These are phyloP conservation scores for Sipha flava DNA, from an alignment of 1,140 invertebrate genomes.

Conservation along the genomic window DNA sequence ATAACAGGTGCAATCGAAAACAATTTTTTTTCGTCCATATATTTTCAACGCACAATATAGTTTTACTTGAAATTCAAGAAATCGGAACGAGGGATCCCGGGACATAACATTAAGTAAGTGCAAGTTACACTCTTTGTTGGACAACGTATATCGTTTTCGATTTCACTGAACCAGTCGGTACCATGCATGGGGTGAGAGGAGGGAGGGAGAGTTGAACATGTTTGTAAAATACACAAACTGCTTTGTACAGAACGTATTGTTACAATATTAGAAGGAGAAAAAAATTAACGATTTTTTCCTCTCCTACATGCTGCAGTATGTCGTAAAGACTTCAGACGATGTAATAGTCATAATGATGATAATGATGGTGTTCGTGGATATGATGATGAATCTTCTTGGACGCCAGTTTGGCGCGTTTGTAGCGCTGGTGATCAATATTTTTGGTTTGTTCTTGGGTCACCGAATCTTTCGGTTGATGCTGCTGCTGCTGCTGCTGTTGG, in stretches of 20 bases:
- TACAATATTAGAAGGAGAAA: too few relatives aligned
- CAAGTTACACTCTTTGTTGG: too few relatives aligned
- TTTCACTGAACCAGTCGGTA: neutral
- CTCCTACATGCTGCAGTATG: too few relatives aligned
- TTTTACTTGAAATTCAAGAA: neutral
- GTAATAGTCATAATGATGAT: constrained; percentile 11
- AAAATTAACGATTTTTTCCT: too few relatives aligned
- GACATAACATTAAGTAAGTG: too few relatives aligned
- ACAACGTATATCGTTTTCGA: too few relatives aligned
- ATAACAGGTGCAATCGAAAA: too few relatives aligned
- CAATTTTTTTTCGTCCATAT: neutral
- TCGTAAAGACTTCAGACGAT: neutral
- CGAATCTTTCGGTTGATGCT: neutral
- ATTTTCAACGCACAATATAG: too few relatives aligned
- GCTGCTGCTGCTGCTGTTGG: neutral
- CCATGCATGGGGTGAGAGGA: too few relatives aligned
- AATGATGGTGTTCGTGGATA: constrained; percentile 25
- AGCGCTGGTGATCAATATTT: constrained; percentile 2
- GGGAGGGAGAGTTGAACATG: neutral
- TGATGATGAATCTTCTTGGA: constrained; percentile 18
- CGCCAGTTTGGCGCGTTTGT: constrained; percentile 18
- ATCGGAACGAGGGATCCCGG: too few relatives aligned
- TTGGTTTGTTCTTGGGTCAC: neutral
- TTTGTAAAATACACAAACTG: neutral
- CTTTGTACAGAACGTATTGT: too few relatives aligned